Evolutionary conservation across 2,888 invertebrate genomes (phyloP).

Genomic region (Eristalinus aeneus): DNA sequence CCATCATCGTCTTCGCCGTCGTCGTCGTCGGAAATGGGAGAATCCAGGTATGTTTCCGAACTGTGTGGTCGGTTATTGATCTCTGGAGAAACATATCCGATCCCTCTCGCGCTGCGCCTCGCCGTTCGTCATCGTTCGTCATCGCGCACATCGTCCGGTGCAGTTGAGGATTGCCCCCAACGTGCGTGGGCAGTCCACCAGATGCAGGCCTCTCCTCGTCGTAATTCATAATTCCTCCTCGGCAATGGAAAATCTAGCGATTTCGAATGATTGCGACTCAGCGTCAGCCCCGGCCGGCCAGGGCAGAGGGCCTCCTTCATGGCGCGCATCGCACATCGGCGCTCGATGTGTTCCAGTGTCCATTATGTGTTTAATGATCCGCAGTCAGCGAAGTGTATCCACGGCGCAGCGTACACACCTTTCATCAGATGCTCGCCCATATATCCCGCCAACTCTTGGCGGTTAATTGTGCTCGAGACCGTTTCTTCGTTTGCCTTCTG

Average conservation of each 20-base stretch:
- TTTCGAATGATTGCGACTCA: slow-evolving; percentile 54
- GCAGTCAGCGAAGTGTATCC: slow-evolving; percentile 63
- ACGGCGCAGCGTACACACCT: slow-evolving; percentile 64
- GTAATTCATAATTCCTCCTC: slow-evolving; percentile 67
- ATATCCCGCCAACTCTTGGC: slow-evolving; percentile 68
- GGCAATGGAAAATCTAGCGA: slow-evolving; percentile 70
- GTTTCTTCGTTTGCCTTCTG: slow-evolving; percentile 57
- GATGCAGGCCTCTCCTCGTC: slow-evolving; percentile 63
- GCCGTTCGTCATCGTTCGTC: not conserved
- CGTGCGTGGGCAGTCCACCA: slow-evolving; percentile 67
- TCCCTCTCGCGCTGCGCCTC: slow-evolving; percentile 3
- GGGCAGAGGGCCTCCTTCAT: not conserved
- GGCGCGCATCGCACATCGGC: not conserved
- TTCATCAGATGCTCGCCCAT: slow-evolving; percentile 69
- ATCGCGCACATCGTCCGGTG: slow-evolving; percentile 1
- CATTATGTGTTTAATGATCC: slow-evolving; percentile 71
- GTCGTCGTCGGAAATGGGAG: slow-evolving; percentile 62
- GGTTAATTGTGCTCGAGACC: slow-evolving; percentile 63
- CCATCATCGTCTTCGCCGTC: slow-evolving; percentile 10
- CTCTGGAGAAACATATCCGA: slow-evolving; percentile 40
- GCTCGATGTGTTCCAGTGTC: slow-evolving; percentile 67
- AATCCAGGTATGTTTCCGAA: slow-evolving; percentile 64
- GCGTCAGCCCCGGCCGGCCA: not conserved
- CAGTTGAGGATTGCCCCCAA: slow-evolving; percentile 61
- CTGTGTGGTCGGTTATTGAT: slow-evolving; percentile 71